phyloP scores from a whole-genome alignment of 2,888 invertebrate genomes.

The Hydrotaea cyrtoneurina region DNA sequence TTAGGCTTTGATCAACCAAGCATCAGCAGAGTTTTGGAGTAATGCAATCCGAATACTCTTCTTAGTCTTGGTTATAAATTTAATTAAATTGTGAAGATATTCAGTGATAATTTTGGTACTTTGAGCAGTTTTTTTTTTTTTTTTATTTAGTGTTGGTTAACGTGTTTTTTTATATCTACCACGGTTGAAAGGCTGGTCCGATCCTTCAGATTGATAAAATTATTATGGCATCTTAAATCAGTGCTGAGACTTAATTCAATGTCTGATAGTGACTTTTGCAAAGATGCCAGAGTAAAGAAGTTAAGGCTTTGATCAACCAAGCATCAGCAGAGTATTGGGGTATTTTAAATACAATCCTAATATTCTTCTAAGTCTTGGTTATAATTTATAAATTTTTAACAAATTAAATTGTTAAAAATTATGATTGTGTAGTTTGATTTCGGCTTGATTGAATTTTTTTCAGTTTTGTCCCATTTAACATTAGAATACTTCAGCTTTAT shows the following conservation, averaged over 20 bases:
- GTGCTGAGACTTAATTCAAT: conserved; percentile 68
- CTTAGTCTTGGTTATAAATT: conserved; percentile 65
- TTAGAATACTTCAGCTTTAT: no score
- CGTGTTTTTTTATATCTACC: no score
- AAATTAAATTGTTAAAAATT: neutral
- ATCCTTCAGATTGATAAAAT: no score
- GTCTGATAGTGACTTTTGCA: conserved; percentile 76
- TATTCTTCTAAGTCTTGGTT: conserved; percentile 67
- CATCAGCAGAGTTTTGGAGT: conserved; percentile 72
- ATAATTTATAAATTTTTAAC: conserved; percentile 37
- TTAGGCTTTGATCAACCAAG: conserved; percentile 69
- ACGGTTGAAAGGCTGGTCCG: no score
- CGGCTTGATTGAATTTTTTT: no score
- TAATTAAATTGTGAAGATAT: no score
- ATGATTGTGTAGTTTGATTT: no score
- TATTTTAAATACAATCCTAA: conserved; percentile 20
- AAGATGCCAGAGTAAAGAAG: conserved; percentile 74
- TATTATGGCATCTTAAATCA: conserved; percentile 77
- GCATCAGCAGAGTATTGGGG: conserved; percentile 72
- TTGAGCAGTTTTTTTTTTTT: no score
- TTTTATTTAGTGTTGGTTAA: no score
- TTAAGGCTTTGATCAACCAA: conserved; percentile 68
- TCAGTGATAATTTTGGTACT: no score
- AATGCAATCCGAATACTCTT: conserved; percentile 51
- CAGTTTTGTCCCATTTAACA: no score